These are phyloP conservation scores for Chalcosyrphus nemorum DNA, from an alignment of 2,888 invertebrate species.

Conservation along the genomic window DNA sequence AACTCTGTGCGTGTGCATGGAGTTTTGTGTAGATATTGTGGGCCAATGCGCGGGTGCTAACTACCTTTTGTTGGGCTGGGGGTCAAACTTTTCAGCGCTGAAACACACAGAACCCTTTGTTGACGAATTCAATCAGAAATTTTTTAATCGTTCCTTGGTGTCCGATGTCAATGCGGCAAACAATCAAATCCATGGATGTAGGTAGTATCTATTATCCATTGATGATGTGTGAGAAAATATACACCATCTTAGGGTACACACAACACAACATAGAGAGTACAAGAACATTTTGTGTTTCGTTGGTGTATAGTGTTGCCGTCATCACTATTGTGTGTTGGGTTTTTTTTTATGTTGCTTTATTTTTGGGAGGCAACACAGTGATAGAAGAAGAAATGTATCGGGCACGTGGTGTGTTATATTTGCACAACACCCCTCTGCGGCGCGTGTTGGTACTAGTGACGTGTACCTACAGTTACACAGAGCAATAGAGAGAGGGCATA, in stretches of 20 bases:
- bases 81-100: background rate
- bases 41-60: background rate
- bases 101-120: too few relatives aligned
- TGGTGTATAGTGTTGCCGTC: constrained; percentile 32
- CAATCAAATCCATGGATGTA: constrained; percentile 1
- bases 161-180: background rate
- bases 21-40: constrained; percentile 8
- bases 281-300: constrained; percentile 22
- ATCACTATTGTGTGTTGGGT: constrained; percentile 37
- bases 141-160: too few relatives aligned
- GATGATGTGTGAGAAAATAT: constrained; percentile 32
- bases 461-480: constrained; percentile 24
- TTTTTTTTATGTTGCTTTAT: background rate
- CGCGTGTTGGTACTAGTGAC: constrained; percentile 51
- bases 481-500: constrained; percentile 14
- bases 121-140: too few relatives aligned
- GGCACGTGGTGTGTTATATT: constrained; percentile 7
- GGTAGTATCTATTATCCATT: background rate
- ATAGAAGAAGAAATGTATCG: constrained; percentile 30
- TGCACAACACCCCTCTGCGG: constrained; percentile 32
- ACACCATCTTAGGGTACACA: constrained; percentile 33
- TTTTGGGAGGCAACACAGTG: too few relatives aligned
- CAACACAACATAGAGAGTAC: background rate
- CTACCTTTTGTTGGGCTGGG: background rate
- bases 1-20: constrained; percentile 35